Conservation (phyloP, 2,113 vertebrate species). For the Nanorana parkeri region DNA sequence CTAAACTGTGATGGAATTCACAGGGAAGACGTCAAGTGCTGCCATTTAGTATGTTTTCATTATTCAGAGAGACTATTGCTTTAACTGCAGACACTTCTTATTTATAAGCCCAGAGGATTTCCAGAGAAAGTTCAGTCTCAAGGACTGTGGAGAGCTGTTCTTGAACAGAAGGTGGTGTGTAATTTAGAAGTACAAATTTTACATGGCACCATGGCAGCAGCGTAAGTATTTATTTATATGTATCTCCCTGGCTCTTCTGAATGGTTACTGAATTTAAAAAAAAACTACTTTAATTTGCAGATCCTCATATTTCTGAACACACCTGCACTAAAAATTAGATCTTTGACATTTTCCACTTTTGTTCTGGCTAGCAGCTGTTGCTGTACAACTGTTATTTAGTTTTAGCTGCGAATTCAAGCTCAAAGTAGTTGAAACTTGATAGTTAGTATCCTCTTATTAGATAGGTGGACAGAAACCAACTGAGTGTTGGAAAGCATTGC, state of each 20-base stretch:
- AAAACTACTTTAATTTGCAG: neutral
- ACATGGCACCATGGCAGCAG: slow-evolving; percentile 39
- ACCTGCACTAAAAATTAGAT: too few species aligned
- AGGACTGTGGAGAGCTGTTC: slow-evolving; percentile 54
- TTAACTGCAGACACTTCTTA: slow-evolving; percentile 47
- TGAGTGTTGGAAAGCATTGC: too few species aligned
- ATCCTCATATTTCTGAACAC: too few species aligned
- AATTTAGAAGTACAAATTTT: slow-evolving; percentile 54
- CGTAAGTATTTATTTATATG: slow-evolving; percentile 49
- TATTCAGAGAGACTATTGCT: slow-evolving; percentile 40
- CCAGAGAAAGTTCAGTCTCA: slow-evolving; percentile 56
- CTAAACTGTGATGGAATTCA: slow-evolving; percentile 18
- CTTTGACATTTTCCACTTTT: too few species aligned
- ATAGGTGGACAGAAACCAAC: too few species aligned
- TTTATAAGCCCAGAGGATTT: slow-evolving; percentile 57
- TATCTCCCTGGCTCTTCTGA: slow-evolving; percentile 6
- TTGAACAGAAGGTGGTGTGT: slow-evolving; percentile 51
- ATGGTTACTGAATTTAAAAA: neutral
- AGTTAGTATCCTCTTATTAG: too few species aligned
- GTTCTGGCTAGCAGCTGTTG: too few species aligned
- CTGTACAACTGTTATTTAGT: too few species aligned
- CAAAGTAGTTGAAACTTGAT: too few species aligned
- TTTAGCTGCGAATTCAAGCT: too few species aligned
- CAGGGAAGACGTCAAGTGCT: slow-evolving; percentile 35
- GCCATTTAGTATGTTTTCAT: slow-evolving; percentile 37